Evolutionary conservation across 2,113 vertebrate species (phyloP).

Genomic region (Myrmophylax atrothorax): DNA sequence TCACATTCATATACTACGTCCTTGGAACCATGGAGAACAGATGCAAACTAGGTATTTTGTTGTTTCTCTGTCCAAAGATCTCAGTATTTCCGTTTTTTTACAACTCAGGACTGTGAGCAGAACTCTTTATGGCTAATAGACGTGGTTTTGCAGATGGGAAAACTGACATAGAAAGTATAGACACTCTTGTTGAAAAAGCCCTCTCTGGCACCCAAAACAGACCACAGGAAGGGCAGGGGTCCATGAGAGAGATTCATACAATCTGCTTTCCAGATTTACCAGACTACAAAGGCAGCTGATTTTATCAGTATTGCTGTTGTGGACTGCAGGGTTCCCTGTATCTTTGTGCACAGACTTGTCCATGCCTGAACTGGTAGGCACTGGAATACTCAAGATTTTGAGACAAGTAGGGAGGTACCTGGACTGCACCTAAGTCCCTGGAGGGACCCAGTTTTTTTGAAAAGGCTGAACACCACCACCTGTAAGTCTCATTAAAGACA

Average conservation of each 20-base stretch:
- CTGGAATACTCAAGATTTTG: neutral
- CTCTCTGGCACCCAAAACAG: neutral
- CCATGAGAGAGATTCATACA: neutral
- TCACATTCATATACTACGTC: neutral
- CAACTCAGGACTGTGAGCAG: neutral
- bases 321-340: neutral
- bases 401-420: neutral
- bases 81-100: conserved; percentile 36
- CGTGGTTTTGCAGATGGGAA: conserved; percentile 32
- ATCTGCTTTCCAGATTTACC: neutral
- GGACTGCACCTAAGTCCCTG: neutral
- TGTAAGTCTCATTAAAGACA: neutral
- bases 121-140: neutral
- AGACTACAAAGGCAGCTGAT: neutral
- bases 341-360: neutral
- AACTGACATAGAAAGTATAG: conserved; percentile 4
- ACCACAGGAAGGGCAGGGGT: neutral
- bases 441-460: neutral
- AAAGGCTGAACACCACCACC: neutral
- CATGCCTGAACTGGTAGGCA: neutral
- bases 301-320: neutral
- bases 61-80: neutral
- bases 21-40: conserved; percentile 1
- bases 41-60: neutral
- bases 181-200: neutral